Evolutionary conservation across 2,113 vertebrate genomes (phyloP).

Genomic region (Siniperca chuatsi): DNA sequence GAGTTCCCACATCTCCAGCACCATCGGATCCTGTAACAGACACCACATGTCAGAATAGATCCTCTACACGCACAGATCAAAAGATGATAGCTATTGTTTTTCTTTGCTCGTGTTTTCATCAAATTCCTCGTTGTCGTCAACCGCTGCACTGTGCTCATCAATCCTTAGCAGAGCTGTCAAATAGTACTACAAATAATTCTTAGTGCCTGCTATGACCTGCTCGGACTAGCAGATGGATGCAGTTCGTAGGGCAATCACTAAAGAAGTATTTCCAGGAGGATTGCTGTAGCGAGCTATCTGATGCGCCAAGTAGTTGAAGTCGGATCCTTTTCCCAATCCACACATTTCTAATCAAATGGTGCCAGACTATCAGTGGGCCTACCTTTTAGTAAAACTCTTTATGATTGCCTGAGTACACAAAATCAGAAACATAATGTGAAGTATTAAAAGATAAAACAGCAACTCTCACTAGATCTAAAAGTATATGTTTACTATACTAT

Average conservation of each 20-base stretch:
- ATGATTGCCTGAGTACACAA: conserved; percentile 23
- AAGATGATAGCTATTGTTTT: conserved; percentile 36
- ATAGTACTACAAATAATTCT: not conserved
- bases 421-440: conserved; percentile 38
- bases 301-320: conserved; percentile 2
- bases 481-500: conserved; percentile 29
- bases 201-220: conserved; percentile 55
- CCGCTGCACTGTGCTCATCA: conserved; percentile 22
- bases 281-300: not conserved
- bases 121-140: conserved; percentile 39
- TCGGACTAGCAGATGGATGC: not conserved
- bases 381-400: conserved; percentile 18
- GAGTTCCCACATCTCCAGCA: conserved; percentile 22
- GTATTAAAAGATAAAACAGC: conserved; percentile 10
- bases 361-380: conserved; percentile 55
- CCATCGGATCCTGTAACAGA: conserved; percentile 26
- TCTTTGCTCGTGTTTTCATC: conserved; percentile 19
- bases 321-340: not conserved
- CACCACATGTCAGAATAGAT: conserved; percentile 12
- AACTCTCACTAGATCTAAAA: conserved; percentile 31
- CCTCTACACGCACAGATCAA: not conserved
- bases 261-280: conserved; percentile 24
- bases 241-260: conserved; percentile 11
- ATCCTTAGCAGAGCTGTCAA: conserved; percentile 20
- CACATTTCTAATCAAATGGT: conserved; percentile 40